Evolutionary conservation across 2,888 invertebrate species (phyloP).

Genomic region (Agriopis marginaria): DNA sequence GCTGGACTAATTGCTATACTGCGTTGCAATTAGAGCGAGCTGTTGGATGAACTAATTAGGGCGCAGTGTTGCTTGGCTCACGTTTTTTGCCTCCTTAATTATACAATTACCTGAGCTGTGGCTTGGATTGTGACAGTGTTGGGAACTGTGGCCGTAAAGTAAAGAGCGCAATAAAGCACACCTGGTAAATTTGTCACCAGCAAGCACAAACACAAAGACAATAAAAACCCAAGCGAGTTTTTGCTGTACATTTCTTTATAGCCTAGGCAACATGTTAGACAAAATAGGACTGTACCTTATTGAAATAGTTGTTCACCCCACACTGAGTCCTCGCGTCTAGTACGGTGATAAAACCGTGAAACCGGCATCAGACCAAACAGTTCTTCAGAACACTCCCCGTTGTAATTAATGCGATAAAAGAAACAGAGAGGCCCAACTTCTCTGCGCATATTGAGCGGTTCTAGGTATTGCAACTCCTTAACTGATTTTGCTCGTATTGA

Average conservation of each 20-base stretch:
- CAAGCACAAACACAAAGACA: neutral
- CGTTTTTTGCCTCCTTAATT: conserved; percentile 36
- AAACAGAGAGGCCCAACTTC: no score
- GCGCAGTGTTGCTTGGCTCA: conserved; percentile 34
- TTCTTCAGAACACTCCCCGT: no score
- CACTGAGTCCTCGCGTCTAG: no score
- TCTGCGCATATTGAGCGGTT: no score
- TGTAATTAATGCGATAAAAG: no score
- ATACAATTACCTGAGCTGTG: conserved; percentile 31
- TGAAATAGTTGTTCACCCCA: no score
- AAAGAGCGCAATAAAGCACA: conserved; percentile 15
- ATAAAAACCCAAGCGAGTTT: neutral
- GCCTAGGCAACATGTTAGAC: neutral
- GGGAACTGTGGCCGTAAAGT: conserved; percentile 3
- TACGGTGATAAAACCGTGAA: no score
- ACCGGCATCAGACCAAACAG: no score
- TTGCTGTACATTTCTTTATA: neutral
- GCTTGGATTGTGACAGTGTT: conserved; percentile 28
- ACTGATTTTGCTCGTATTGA: no score
- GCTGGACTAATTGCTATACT: conserved; percentile 44
- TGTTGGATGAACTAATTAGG: conserved; percentile 41
- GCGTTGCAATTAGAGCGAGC: conserved; percentile 42
- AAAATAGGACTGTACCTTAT: no score
- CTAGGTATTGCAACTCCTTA: no score
- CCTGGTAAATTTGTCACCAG: conserved; percentile 5